A percentile compares a stretch with the other conserved stretches of the same genome.
These are phyloP conservation scores for Wasmannia auropunctata DNA, from an alignment of 1,140 invertebrate genomes.

Conservation along the genomic window DNA sequence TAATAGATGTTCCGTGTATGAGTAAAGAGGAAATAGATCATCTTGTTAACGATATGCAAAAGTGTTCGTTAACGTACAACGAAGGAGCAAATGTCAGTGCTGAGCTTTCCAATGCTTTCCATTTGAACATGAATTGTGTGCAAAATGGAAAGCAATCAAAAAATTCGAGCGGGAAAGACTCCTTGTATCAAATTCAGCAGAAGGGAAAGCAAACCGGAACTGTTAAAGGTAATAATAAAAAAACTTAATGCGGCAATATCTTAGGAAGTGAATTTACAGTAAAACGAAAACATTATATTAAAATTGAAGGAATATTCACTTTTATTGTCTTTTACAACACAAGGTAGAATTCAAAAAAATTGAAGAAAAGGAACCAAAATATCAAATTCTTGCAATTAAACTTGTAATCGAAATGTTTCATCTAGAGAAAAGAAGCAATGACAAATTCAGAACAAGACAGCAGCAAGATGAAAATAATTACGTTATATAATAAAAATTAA, in stretches of 20 bases:
- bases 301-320: too few species aligned
- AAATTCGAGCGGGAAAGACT: constrained; percentile 19
- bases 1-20: constrained; percentile 24
- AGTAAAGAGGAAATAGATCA: constrained; percentile 26
- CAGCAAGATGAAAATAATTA: background rate
- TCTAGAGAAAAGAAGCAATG: background rate
- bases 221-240: constrained; percentile 11
- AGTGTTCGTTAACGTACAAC: constrained; percentile 35
- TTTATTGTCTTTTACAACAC: too few species aligned
- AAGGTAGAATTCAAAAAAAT: too few species aligned
- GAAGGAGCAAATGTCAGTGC: background rate
- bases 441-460: background rate
- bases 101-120: background rate
- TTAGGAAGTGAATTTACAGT: background rate
- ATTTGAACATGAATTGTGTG: background rate
- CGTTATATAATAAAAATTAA: background rate
- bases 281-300: background rate
- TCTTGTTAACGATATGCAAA: constrained; percentile 29
- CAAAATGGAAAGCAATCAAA: constrained; percentile 23
- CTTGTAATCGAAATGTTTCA: background rate
- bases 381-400: too few species aligned
- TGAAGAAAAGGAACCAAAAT: too few species aligned
- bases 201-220: constrained; percentile 48
- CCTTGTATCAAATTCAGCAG: background rate
- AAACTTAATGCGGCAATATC: background rate